Base-by-base conservation (phyloP, 2,888 invertebrate genomes). In the Therioaphis trifolii region DNA sequence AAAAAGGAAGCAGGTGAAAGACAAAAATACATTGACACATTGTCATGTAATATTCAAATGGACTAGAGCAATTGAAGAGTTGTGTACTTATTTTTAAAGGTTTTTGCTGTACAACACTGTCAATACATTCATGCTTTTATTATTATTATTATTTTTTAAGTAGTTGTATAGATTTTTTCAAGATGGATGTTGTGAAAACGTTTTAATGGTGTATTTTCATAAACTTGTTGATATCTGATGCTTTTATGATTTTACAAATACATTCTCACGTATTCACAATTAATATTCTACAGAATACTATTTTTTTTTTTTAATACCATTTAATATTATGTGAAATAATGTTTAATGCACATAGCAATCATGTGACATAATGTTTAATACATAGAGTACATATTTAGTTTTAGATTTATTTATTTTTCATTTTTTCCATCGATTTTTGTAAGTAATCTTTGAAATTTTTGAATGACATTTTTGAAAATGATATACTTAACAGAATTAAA, bases 211-310 rank as follows among this genome's bases (percentile, higher is more conserved):
- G 24, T 27, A 11, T 66, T 15, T 24, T 2, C 9, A 58, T 58
- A 61, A 76, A 61, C 43, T 63, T 61, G 76, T 76, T 76, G 61
- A 76, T 63, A 61, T 58, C 21, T 27, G 18, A 61, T 61, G 58
- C 35, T 74, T 58, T 27, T 46, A 46, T 29, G 14, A 24, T 76
- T 61, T 46, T 18, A 29, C 14, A 63, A 76, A 24, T 43, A 15
- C 12, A 18, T 63, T 63, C 14, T 7, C 76, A 2, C 27, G 27
- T 61, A 75, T 18, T 12, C 9, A 40, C 43, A 58, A 35, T 35
- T 58, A 12, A 5, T 74, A 35, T 40, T 29, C n/a, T 72, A n/a
- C n/a, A n/a, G 11, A 18, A 63, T 14, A 58, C 7, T 58, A 21
- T 52, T 35, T 12, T 74, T 55, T 21, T 12, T 49, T 52, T 29